Percentiles rank a stretch among this genome's conserved stretches.
Evolutionary conservation across 2,888 invertebrate genomes (phyloP).

Genomic region (Sinhomidia bicolor): DNA sequence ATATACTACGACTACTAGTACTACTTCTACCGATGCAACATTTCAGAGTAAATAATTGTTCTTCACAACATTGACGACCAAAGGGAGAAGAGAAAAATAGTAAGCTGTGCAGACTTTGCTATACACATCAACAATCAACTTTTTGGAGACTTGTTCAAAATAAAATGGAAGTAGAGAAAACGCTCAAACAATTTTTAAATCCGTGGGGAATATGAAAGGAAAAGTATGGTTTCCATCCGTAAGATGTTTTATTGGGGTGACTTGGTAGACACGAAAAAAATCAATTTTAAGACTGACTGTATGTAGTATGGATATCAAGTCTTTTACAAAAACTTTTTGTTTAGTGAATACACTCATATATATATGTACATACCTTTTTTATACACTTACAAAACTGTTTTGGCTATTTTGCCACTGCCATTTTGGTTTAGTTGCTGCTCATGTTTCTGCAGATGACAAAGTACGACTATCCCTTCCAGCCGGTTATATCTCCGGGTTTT

Average conservation of each 20-base stretch:
- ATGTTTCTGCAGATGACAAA: conserved; percentile 42
- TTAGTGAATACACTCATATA: neutral
- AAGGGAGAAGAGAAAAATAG: neutral
- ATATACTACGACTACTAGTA: no score
- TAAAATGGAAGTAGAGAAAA: conserved; percentile 28
- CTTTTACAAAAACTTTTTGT: neutral
- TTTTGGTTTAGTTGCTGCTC: neutral
- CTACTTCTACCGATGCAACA: neutral
- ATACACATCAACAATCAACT: neutral
- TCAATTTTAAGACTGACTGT: conserved; percentile 35
- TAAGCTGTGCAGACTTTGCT: neutral
- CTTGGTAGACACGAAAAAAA: conserved; percentile 31
- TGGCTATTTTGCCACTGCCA: neutral
- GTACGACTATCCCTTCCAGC: conserved; percentile 19
- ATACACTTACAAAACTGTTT: neutral
- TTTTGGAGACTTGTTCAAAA: neutral
- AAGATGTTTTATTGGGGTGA: conserved; percentile 27
- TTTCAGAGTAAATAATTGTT: conserved; percentile 15
- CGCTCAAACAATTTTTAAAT: conserved; percentile 38
- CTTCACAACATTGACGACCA: neutral
- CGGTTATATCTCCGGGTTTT: neutral
- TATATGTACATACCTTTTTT: neutral
- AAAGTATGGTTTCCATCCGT: neutral
- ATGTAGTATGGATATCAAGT: no score
- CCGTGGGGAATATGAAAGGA: conserved; percentile 47